Conservation (phyloP, 2,113 vertebrate species). For the Eptesicus fuscus region DNA sequence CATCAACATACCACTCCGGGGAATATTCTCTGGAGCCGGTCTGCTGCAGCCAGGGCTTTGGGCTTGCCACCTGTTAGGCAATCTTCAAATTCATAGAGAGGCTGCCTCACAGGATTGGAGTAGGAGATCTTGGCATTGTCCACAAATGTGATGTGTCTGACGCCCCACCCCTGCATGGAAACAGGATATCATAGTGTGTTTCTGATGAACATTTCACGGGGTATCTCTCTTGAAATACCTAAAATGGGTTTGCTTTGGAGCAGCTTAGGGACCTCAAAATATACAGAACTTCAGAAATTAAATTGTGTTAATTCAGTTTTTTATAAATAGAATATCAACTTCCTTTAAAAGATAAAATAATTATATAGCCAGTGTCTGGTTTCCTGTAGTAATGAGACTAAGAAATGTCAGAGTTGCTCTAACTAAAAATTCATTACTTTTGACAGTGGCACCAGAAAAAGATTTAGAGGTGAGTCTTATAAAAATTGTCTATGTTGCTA, state of each 20-base stretch:
- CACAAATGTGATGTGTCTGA: slow-evolving; percentile 96
- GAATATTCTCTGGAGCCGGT: slow-evolving; percentile 94
- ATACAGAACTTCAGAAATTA: neutral
- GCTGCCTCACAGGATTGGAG: slow-evolving; percentile 97
- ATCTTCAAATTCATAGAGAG: slow-evolving; percentile 97
- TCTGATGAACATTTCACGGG: neutral
- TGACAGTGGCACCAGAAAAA: neutral
- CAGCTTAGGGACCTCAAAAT: neutral
- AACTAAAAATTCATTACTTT: neutral
- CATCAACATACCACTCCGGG: slow-evolving; percentile 92
- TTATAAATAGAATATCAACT: neutral
- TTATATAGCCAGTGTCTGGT: neutral
- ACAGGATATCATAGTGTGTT: neutral
- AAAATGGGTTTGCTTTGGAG: neutral
- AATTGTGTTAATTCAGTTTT: slow-evolving; percentile 16
- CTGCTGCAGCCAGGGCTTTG: slow-evolving; percentile 93
- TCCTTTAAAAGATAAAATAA: slow-evolving; percentile 38
- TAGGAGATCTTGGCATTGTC: slow-evolving; percentile 99
- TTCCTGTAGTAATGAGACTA: neutral
- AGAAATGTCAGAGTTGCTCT: neutral
- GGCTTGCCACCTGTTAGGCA: slow-evolving; percentile 92
- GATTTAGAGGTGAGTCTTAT: neutral
- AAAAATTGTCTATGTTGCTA: neutral
- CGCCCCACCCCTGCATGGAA: slow-evolving; percentile 92
- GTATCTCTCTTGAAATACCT: neutral